Evolutionary conservation across 2,113 vertebrate genomes (phyloP).

Genomic region (Chaetorhynchus papuensis): DNA sequence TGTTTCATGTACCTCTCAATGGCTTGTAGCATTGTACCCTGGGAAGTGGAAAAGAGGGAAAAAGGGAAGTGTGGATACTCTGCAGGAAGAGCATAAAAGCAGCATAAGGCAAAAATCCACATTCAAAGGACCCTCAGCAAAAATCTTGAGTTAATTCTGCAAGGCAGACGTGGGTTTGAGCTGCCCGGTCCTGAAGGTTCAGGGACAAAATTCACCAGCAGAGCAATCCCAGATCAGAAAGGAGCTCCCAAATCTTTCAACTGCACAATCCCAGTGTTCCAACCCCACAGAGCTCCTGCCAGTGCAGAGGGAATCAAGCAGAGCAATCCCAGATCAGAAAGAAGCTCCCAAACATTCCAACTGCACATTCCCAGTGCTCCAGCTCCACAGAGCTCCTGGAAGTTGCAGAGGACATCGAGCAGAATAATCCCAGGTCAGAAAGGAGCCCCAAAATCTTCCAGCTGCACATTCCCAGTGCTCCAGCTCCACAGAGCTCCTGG

Average conservation of each 20-base stretch:
- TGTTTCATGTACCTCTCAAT: conserved; percentile 99
- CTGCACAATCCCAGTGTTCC: background rate
- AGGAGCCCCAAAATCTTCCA: background rate
- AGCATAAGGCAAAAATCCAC: background rate
- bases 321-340: background rate
- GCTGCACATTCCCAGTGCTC: background rate
- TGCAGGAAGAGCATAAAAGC: background rate
- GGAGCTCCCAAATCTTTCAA: background rate
- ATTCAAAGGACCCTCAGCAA: background rate
- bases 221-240: background rate
- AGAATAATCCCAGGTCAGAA: background rate
- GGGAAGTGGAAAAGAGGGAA: background rate
- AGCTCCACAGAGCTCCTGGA: too few relatives aligned
- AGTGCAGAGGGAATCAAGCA: too few relatives aligned
- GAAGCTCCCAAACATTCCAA: rapidly evolving
- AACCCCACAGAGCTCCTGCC: background rate
- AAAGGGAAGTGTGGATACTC: rapidly evolving
- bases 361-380: background rate
- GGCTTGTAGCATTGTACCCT: conserved; percentile 98
- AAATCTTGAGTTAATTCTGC: background rate
- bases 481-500: background rate
- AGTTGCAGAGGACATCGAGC: background rate
- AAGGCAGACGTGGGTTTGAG: rapidly evolving
- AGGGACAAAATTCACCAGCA: background rate
- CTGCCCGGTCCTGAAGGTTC: background rate